phyloP scores from a whole-genome alignment of 2,797 vertebrate genomes.

The Atherinosoma microstoma region DNA sequence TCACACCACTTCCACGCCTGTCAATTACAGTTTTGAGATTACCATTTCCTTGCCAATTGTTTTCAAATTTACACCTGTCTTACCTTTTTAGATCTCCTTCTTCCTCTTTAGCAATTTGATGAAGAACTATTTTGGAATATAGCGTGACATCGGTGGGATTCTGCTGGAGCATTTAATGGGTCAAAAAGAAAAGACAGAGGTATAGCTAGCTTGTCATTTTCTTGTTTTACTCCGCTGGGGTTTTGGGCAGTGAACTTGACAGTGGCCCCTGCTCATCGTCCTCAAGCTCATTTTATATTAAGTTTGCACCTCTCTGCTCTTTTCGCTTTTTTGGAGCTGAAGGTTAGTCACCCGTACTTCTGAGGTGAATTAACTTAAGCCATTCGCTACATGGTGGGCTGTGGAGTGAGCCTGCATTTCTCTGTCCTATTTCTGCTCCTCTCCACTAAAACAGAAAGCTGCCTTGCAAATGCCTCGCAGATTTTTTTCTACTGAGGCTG shows the following conservation, averaged over 20 bases:
- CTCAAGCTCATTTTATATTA: slow-evolving; percentile 27
- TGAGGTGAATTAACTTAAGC: slow-evolving; percentile 19
- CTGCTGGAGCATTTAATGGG: neutral
- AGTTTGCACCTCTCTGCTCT: slow-evolving; percentile 29
- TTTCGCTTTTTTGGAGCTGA: slow-evolving; percentile 15
- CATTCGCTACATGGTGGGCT: neutral
- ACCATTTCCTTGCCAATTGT: slow-evolving; percentile 50
- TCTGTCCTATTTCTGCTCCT: neutral
- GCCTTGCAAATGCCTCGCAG: neutral
- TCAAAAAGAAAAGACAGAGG: neutral
- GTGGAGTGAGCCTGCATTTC: neutral
- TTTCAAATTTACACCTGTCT: slow-evolving; percentile 42
- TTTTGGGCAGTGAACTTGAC: slow-evolving; percentile 23
- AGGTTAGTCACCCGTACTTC: slow-evolving; percentile 14
- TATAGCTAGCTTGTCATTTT: neutral
- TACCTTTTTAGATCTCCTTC: slow-evolving; percentile 26
- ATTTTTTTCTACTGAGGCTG: neutral
- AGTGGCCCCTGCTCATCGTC: slow-evolving; percentile 7
- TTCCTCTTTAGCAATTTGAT: neutral
- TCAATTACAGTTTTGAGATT: slow-evolving; percentile 55
- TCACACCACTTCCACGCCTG: slow-evolving; percentile 22
- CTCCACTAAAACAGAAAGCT: neutral
- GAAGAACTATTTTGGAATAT: neutral
- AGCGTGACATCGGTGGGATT: neutral
- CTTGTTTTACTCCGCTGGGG: slow-evolving; percentile 8